Evolutionary conservation across 2,888 invertebrate genomes (phyloP), one percentile per base, ranked within the genome.

Genomic region (Meiosimyza decipiens): DNA sequence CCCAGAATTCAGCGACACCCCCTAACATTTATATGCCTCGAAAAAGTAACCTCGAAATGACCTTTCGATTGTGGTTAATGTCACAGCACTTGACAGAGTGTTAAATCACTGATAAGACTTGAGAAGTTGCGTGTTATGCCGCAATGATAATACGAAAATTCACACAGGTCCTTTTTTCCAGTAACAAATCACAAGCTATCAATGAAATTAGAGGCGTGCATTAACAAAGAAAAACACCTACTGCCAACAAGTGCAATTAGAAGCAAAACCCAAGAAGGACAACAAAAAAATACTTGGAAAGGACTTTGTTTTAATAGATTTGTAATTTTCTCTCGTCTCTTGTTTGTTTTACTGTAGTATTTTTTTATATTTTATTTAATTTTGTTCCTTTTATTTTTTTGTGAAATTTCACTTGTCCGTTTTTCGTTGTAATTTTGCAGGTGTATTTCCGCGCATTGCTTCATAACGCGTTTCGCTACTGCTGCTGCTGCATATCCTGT

Each of bases 91-190:
- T 49, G 16, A 40, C n/a, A 63, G 47, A 74, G 76, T 77, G 77
- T 75, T 72, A 79, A 79, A 77, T 76, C 76, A 75, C 1, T 16
- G 76, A 78, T 77, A 77, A 77, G 66, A 62, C 74, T 75, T 74
- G 76, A 73, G 74, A 77, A 77, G 68, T 75, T 69, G 74, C 77
- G 72, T 68, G 70, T 59, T 55, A 52, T 51, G 22, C 64, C 33
- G 13, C 16, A 49, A 71, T 50, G 22, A 33, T 13, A n/a, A n/a
- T 7, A 22, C n/a, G 33, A 64, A 55, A 13, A 49, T 33, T 15
- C 9, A 28, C 57, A 22, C 57, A 6, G 18, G 11, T 3, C 22
- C 57, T n/a, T 57, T 57, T 57, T 22, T 57, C 22, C 12, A 13
- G 28, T 6, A 55, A 6, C 4, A 13, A 22, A 9, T 13, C 59